These are phyloP conservation scores for Drosophila paulistorum DNA, from an alignment of 1,140 invertebrate genomes.

Conservation along the genomic window DNA sequence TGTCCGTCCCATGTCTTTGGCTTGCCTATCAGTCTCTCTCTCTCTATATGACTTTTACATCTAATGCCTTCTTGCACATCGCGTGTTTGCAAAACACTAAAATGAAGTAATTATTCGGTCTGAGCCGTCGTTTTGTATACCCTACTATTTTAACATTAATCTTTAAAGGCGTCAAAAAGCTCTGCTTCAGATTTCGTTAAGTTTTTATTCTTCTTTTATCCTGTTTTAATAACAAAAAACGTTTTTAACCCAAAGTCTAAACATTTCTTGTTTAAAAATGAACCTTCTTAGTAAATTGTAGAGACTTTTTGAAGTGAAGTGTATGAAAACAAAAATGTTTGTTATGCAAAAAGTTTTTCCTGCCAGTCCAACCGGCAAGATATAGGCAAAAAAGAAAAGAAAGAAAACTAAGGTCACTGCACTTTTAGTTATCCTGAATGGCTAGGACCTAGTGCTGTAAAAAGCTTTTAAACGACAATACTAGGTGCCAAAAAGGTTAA, in stretches of 20 bases:
- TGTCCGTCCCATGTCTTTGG: constrained; percentile 39
- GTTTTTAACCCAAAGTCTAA: neutral
- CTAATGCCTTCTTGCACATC: constrained; percentile 65
- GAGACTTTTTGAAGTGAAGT: neutral
- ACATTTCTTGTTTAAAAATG: neutral
- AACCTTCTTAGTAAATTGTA: neutral
- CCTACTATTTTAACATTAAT: neutral
- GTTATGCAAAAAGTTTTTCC: constrained; percentile 77
- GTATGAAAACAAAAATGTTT: constrained; percentile 49
- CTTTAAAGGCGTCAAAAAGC: no score
- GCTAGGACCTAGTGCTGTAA: neutral
- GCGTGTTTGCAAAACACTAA: constrained; percentile 48
- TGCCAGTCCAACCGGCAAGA: constrained; percentile 32
- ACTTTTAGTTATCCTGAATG: constrained; percentile 47
- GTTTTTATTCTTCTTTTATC: no score
- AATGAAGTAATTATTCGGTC: neutral
- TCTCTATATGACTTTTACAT: constrained; percentile 18
- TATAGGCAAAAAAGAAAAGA: constrained; percentile 8
- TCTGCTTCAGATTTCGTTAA: no score
- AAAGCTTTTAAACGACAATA: constrained; percentile 59
- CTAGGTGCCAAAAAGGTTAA: constrained; percentile 64
- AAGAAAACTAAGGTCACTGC: constrained; percentile 72
- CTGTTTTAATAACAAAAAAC: no score
- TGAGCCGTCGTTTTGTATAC: neutral
- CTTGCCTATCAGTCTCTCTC: constrained; percentile 6